Evolutionary conservation across 2,113 vertebrate species (phyloP).

Genomic region (Podiceps cristatus): DNA sequence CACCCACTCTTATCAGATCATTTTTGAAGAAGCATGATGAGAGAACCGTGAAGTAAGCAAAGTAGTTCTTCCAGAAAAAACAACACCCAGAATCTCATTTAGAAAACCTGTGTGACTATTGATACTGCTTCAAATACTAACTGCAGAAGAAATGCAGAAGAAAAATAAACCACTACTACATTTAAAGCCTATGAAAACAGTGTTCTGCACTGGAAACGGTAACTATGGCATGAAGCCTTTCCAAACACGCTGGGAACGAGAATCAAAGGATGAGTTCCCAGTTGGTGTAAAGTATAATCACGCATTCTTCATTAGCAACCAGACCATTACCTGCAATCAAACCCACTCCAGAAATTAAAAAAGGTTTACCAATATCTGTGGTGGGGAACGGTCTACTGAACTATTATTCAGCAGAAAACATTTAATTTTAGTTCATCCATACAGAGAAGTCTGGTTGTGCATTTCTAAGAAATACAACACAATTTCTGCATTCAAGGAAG

Average conservation of each 20-base stretch:
- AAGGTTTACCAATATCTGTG: background rate
- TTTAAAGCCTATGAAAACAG: background rate
- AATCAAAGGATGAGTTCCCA: background rate
- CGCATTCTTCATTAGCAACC: background rate
- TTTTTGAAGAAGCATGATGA: conserved; percentile 34
- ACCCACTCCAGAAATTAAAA: background rate
- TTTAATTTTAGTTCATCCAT: background rate
- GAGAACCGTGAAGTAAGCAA: background rate
- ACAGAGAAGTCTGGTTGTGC: background rate
- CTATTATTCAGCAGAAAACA: background rate
- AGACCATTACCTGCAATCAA: background rate
- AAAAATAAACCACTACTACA: background rate
- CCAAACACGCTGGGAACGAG: background rate
- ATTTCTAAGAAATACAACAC: background rate
- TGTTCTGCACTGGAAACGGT: background rate
- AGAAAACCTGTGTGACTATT: background rate
- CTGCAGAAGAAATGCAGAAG: background rate
- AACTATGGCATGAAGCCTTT: background rate
- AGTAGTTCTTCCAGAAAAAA: background rate
- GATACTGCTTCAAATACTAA: background rate
- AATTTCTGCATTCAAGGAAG: background rate
- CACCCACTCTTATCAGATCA: conserved; percentile 40
- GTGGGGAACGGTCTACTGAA: background rate
- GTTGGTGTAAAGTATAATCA: background rate
- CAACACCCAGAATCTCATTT: background rate